A percentile compares a stretch with the other conserved stretches of the same genome.
These are phyloP conservation scores for Carettochelys insculpta DNA, from an alignment of 2,113 vertebrate genomes.

Conservation along the genomic window DNA sequence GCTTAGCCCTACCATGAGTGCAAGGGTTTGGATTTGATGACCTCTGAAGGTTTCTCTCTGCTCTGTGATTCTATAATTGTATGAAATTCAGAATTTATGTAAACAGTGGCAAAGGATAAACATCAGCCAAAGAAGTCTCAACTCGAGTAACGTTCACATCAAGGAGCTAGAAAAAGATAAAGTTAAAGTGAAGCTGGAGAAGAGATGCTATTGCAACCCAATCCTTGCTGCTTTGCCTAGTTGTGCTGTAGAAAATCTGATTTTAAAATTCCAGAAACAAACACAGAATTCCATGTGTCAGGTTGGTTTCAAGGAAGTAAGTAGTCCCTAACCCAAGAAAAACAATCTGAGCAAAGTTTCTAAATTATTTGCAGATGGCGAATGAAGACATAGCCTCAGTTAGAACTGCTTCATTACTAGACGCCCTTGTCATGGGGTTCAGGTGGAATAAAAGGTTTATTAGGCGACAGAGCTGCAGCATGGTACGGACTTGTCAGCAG, in stretches of 20 bases:
- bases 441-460: no score
- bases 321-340: not conserved
- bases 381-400: not conserved
- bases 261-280: not conserved
- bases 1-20: no score
- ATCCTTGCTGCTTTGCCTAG: fast-evolving
- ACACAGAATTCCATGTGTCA: not conserved
- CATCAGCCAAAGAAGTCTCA: not conserved
- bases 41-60: no score
- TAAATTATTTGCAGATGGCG: not conserved
- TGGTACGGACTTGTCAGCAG: no score
- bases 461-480: no score
- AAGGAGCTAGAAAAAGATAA: not conserved
- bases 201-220: not conserved
- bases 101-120: not conserved
- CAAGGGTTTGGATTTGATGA: no score
- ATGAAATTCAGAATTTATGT: not conserved
- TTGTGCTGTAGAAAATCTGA: not conserved
- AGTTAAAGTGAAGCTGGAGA: not conserved
- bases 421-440: no score
- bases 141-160: not conserved
- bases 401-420: not conserved
- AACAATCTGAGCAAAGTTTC: not conserved
- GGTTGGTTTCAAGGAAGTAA: not conserved
- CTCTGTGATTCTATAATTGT: no score